Base-by-base conservation (phyloP, 1,140 invertebrate genomes). In the Laupala kohalensis region DNA sequence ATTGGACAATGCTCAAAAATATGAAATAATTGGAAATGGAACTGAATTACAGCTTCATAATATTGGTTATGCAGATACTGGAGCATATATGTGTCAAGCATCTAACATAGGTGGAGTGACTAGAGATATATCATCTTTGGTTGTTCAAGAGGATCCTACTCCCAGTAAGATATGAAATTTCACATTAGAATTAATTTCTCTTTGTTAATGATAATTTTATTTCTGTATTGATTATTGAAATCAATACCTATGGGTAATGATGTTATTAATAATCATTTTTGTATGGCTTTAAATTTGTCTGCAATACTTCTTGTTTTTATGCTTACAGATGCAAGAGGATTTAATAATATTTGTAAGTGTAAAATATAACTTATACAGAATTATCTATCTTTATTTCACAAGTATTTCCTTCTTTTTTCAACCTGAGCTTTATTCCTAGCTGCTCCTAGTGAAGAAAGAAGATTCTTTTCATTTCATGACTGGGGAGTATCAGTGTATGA, bases 401-500 rank as follows among this genome's bases (percentile, higher is more conserved):
- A n/a, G n/a, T n/a, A n/a, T n/a, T n/a, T n/a, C n/a, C n/a, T n/a
- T n/a, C n/a, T n/a, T n/a, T n/a, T n/a, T n/a, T n/a, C n/a, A n/a
- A n/a, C n/a, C n/a, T n/a, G 62, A 63, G 62, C n/a, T 3, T 66
- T 9, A 66, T 71, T 78, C 80, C 71, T 77, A 88, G 86, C 84
- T 67, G 80, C 86, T 15, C 83, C 85, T 26, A 86, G 83, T 72
- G 87, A 89, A 75, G 88, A 89, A 74, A 79, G 86, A 25, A 82
- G 87, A 73, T 92, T 92, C 77, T 88, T 91, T 74, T 87, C 90
- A 4, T 92, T 92, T 78, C 90, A 92, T 79, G 87, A 91, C 75
- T 86, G 87, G 83, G 91, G 91, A 12, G 87, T 92, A 74, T 89
- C 88, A 2, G 85, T 91, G 3, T 92, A 92, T 79, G 89, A 92